phyloP scores from a whole-genome alignment of 2,797 vertebrate species.

The Epinephelus awoara region DNA sequence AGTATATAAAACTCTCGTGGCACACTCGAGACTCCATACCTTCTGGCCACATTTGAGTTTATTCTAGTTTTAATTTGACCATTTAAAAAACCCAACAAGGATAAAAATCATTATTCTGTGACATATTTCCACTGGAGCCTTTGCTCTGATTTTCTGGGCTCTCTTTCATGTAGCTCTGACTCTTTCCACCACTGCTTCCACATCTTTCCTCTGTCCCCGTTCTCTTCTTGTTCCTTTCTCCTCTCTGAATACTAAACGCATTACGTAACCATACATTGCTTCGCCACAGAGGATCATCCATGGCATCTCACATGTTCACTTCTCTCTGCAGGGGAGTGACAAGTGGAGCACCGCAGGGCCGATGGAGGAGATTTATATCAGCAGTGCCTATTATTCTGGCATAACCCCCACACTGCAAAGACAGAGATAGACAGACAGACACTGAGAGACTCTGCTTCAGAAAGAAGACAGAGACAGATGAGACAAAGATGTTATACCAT shows the following conservation, averaged over 20 bases:
- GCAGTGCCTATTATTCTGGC: slow-evolving; percentile 49
- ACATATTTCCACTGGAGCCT: slow-evolving; percentile 9
- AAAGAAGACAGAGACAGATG: slow-evolving; percentile 41
- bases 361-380: slow-evolving; percentile 62
- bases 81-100: neutral
- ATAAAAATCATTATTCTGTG: neutral
- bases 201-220: slow-evolving; percentile 28
- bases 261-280: slow-evolving; percentile 64
- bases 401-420: slow-evolving; percentile 34
- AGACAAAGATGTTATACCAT: slow-evolving; percentile 27
- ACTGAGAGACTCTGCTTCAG: slow-evolving; percentile 13
- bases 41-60: neutral
- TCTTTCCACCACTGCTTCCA: slow-evolving; percentile 37
- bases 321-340: slow-evolving; percentile 67
- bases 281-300: slow-evolving; percentile 62
- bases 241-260: slow-evolving; percentile 68
- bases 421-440: slow-evolving; percentile 18
- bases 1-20: neutral
- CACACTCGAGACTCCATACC: neutral
- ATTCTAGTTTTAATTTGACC: neutral
- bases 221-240: slow-evolving; percentile 30
- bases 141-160: slow-evolving; percentile 18
- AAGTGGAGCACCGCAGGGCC: slow-evolving; percentile 57
- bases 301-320: slow-evolving; percentile 63
- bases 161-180: slow-evolving; percentile 23